These are phyloP conservation scores for Pristionchus arcanus DNA, from an alignment of 2,888 invertebrate species.

Conservation along the genomic window DNA sequence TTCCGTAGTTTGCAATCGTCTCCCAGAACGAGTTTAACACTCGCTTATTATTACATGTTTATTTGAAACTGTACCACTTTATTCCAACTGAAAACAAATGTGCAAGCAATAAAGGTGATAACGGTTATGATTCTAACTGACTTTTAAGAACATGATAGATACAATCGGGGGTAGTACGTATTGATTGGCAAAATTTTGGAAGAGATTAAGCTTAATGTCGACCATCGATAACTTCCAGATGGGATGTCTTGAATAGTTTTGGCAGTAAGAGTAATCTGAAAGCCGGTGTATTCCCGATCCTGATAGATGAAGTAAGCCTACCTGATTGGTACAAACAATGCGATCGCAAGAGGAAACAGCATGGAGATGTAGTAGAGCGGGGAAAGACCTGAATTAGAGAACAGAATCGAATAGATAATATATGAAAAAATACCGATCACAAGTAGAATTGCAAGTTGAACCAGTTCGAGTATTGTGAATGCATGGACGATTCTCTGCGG, in stretches of 20 bases:
- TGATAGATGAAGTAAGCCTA: constrained; percentile 51
- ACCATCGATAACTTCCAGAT: constrained; percentile 52
- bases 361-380: constrained; percentile 80
- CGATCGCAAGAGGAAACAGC: constrained; percentile 72
- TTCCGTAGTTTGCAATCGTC: constrained; percentile 13
- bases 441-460: constrained; percentile 79
- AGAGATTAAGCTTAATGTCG: not conserved
- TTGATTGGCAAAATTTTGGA: not conserved
- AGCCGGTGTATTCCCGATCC: not conserved
- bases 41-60: constrained; percentile 19
- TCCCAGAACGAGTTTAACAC: not conserved
- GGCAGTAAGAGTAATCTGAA: constrained; percentile 44
- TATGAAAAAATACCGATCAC: constrained; percentile 57
- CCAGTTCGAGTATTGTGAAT: constrained; percentile 81
- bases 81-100: not conserved
- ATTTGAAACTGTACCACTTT: not conserved
- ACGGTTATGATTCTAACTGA: not conserved
- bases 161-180: no score
- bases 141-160: no score
- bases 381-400: constrained; percentile 80
- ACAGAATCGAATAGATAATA: constrained; percentile 61
- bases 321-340: constrained; percentile 75
- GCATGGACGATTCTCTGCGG: constrained; percentile 82
- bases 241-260: not conserved
- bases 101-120: constrained; percentile 45